A percentile compares a stretch with the other conserved stretches of the same genome.
Evolutionary conservation across 2,888 invertebrate genomes (phyloP).

Genomic region (Teleogryllus oceanicus): DNA sequence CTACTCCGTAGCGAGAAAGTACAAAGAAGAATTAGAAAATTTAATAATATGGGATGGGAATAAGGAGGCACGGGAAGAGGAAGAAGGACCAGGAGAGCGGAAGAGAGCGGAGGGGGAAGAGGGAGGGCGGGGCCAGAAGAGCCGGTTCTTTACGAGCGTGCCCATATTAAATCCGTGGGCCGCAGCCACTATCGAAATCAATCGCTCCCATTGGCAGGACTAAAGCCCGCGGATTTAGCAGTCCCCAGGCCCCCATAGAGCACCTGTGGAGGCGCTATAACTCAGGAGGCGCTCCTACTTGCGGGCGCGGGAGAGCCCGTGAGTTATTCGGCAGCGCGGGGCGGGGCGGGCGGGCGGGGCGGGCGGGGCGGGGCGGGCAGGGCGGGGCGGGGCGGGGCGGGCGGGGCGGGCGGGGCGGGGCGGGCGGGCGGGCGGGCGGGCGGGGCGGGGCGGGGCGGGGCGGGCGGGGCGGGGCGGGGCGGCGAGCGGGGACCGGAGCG

Average conservation of each 20-base stretch:
- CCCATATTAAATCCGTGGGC: not conserved
- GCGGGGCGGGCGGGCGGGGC: not conserved
- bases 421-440: not conserved
- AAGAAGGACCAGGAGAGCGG: not conserved
- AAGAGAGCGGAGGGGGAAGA: not conserved
- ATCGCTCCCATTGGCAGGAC: slow-evolving; percentile 18
- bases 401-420: not conserved
- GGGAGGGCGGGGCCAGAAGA: not conserved
- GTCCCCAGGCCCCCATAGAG: slow-evolving; percentile 2
- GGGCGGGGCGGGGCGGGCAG: not conserved
- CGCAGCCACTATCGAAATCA: not conserved
- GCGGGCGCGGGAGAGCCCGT: not conserved
- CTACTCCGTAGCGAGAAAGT: no score
- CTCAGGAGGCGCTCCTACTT: not conserved
- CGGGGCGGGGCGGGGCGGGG: not conserved
- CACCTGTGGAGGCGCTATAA: slow-evolving; percentile 4
- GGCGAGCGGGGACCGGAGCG: not conserved
- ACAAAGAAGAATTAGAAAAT: no score
- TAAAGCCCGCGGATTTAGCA: slow-evolving; percentile 18
- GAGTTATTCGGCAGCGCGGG: not conserved
- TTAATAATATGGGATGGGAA: no score
- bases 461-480: not conserved
- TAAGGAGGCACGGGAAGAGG: no score
- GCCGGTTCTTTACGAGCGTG: not conserved
- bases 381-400: no score